Conservation (phyloP, 2,113 vertebrate genomes). For the Setophaga kirtlandii region DNA sequence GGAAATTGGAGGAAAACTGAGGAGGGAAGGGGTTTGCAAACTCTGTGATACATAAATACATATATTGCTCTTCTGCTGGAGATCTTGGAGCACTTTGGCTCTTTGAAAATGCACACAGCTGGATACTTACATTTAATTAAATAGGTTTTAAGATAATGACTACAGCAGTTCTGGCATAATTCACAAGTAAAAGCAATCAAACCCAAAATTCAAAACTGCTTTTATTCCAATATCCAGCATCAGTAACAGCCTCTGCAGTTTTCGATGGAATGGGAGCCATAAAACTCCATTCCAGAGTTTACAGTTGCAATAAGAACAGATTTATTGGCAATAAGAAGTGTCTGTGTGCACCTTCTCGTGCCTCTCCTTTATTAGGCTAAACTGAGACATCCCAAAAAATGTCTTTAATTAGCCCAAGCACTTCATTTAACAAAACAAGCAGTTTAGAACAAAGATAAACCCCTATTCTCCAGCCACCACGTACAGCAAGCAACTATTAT, state of each 20-base stretch:
- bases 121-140: constrained; percentile 54
- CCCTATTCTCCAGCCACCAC: not conserved
- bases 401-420: constrained; percentile 3
- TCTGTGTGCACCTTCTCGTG: not conserved
- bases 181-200: constrained; percentile 49
- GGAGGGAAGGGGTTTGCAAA: not conserved
- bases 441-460: not conserved
- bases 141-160: constrained; percentile 45
- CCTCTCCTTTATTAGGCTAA: not conserved
- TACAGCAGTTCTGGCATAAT: constrained; percentile 12
- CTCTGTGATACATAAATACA: not conserved
- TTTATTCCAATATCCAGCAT: not conserved
- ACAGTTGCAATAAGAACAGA: constrained; percentile 14
- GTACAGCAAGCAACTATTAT: not conserved
- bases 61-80: not conserved
- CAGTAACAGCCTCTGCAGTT: not conserved
- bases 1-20: not conserved
- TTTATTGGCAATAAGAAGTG: constrained; percentile 33
- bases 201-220: not conserved
- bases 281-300: constrained; percentile 11
- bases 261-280: not conserved
- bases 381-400: not conserved
- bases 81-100: not conserved
- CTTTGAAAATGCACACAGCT: constrained; percentile 42
- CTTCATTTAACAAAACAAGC: constrained; percentile 30